phyloP scores from a whole-genome alignment of 2,797 vertebrate species.

The Echeneis naucrates region DNA sequence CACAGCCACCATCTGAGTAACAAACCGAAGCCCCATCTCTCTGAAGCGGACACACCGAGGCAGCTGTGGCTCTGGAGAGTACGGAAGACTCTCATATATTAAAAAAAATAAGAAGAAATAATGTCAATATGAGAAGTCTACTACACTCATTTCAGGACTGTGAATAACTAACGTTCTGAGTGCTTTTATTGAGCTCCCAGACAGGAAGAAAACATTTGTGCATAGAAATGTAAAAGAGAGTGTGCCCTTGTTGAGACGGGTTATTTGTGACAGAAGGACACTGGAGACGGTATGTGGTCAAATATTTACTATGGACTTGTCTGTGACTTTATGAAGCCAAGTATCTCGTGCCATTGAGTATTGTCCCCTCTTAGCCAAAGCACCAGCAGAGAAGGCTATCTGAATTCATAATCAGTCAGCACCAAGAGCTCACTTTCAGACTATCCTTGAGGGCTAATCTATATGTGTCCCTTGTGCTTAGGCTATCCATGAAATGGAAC shows the following conservation, averaged over 20 bases:
- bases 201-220: neutral
- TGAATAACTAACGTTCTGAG: neutral
- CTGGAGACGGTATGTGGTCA: conserved; percentile 6
- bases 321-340: conserved; percentile 25
- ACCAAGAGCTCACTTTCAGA: conserved; percentile 42
- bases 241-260: neutral
- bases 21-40: too few species aligned
- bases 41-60: too few species aligned
- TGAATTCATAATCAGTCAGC: conserved; percentile 64
- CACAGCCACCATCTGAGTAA: too few species aligned
- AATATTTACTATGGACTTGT: conserved; percentile 29
- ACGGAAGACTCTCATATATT: too few species aligned
- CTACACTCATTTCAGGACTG: neutral
- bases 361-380: conserved; percentile 30
- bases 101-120: too few species aligned
- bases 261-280: neutral
- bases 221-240: conserved; percentile 4
- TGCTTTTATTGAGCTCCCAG: neutral
- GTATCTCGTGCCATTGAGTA: conserved; percentile 5
- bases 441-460: conserved; percentile 72
- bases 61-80: too few species aligned
- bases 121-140: too few species aligned
- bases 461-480: conserved; percentile 61
- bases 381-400: conserved; percentile 34
- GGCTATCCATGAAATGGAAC: conserved; percentile 54